Evolutionary conservation across 2,113 vertebrate genomes (phyloP), one percentile per base, ranked within the genome.

Genomic region (Epinephelus moara): DNA sequence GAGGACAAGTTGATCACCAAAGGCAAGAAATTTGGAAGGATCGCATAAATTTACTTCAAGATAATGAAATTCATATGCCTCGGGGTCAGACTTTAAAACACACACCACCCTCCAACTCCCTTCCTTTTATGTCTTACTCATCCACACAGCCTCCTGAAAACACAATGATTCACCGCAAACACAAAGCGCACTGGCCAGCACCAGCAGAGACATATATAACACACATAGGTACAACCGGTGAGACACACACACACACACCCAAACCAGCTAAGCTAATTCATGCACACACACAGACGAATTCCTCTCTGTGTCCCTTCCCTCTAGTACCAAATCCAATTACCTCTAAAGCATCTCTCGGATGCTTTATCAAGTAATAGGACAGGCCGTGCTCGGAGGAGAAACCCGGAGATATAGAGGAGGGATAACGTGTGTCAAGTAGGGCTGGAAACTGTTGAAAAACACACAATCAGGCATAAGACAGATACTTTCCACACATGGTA

Each of bases 291-390:
- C 68, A 79, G 76, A 85, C 82, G 80, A 78, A 91, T 90, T 88
- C 84, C 56, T 15, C 78, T 83, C 85, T 84, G 85, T 71, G 80
- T 87, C 85, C 74, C 77, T 89, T 87, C 80, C 88, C 85, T 89
- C 85, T 75, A 56, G 83, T 66, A 82, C 84, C 0, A 47, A 93
- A 95, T 93, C 93, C 92, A 94, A 94, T 94, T 94, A 94, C 80
- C 82, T 88, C 89, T 78, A 81, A 89, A 93, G 88, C 91, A 90
- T 90, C 91, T 91, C 90, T 85, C 25, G 52, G 70, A 88, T 87
- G 91, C 83, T 91, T 92, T 86, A 87, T 90, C 85, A 90, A 93
- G 86, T 89, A 83, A 93, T 64, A 91, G 85, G 71, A 88, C 83
- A 84, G 81, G 78, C 56, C n/a, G 55, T 73, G 78, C 80, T 86